Evolutionary conservation across 2,888 invertebrate species (phyloP), one percentile per base, ranked within the genome.

Genomic region (Drosophila colorata): DNA sequence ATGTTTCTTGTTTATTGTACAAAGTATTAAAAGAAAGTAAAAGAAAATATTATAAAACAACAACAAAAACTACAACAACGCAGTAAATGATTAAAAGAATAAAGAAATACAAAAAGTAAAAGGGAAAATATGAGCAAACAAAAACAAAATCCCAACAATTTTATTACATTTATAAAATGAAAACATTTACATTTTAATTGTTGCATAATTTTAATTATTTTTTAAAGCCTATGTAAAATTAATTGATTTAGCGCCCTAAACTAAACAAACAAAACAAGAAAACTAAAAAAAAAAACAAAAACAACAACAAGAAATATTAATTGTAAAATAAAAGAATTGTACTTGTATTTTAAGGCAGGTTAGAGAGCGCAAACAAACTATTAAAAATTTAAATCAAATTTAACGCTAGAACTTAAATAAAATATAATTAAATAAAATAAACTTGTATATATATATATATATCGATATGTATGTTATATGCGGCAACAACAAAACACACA

Each of bases 161-260:
- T 90, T 88, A 85, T 78, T 88, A 89, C 81, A 89, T 85, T 88
- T 88, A 88, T 89, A 84, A 88, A 88, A 85, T 86, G 72, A 77
- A 81, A 79, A 85, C 75, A 76, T 75, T 88, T 86, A 88, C 74
- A 80, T 88, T 86, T 86, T 80, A 89, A 90, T 89, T 89, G 89
- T 89, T 89, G 89, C 89, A 88, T 89, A 89, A 82, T 89, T 89
- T 90, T 89, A 89, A 86, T 88, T 84, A 80, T 79, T 80, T 80
- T 87, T 83, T 90, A 78, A 72, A 49, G 64, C 79, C 82, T 76
- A 80, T 13, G 33, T 79, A 72, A 68, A 70, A 69, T 69, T 64
- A 75, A 78, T 60, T 68, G 69, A 87, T 69, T 80, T 73, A 81
- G 74, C 71, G 69, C 64, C 48, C 64, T 74, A 75, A 78, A 85